Conservation (phyloP, 2,113 vertebrate species). For the Leiothrix lutea region DNA sequence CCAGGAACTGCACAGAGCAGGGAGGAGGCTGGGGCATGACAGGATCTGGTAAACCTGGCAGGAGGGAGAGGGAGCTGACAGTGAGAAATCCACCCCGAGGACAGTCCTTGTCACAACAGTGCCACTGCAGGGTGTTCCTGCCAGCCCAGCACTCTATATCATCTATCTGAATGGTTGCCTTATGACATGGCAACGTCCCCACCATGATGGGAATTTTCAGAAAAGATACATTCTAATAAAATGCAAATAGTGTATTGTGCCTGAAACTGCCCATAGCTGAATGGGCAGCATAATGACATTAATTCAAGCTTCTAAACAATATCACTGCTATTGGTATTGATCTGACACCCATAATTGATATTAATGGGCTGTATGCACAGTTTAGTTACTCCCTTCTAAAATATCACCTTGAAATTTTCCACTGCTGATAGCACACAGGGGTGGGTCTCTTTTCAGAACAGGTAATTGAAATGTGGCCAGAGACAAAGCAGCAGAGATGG, state of each 20-base stretch:
- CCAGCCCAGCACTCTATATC: neutral
- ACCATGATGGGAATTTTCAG: neutral
- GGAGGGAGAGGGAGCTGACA: neutral
- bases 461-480: neutral
- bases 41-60: neutral
- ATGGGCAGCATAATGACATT: neutral
- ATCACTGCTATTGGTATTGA: neutral
- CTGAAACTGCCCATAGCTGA: neutral
- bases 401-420: slow-evolving; percentile 37
- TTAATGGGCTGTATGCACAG: slow-evolving; percentile 4
- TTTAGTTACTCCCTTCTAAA: slow-evolving; percentile 17
- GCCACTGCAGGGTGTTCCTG: neutral
- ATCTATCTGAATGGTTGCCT: neutral
- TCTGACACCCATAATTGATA: slow-evolving; percentile 29
- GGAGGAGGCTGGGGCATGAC: neutral
- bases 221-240: neutral
- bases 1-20: neutral
- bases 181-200: neutral
- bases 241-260: neutral
- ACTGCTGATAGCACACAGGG: neutral
- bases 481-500: neutral
- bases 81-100: rapidly evolving
- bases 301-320: slow-evolving; percentile 27
- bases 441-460: neutral
- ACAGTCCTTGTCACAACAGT: neutral